Evolutionary conservation across 2,888 invertebrate species (phyloP).

Genomic region (Pyrgus malvae): DNA sequence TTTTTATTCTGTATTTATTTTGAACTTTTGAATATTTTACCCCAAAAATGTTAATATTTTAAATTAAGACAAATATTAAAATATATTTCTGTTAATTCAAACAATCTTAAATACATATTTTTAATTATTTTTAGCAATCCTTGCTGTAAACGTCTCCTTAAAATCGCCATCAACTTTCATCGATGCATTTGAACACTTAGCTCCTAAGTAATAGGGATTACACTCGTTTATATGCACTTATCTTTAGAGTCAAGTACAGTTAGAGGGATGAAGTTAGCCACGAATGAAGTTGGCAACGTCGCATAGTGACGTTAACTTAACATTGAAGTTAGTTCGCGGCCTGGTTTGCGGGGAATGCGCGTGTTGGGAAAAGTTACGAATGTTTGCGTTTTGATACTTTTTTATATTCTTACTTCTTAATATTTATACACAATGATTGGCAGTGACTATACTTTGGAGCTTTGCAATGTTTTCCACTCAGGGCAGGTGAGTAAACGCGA

Average conservation of each 20-base stretch:
- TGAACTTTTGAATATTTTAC: no score
- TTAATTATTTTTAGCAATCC: background rate
- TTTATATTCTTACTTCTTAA: constrained; percentile 38
- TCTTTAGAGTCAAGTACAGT: constrained; percentile 50
- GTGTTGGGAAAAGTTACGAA: constrained; percentile 37
- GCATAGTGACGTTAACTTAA: constrained; percentile 42
- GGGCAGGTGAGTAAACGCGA: constrained; percentile 85
- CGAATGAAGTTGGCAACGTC: constrained; percentile 62
- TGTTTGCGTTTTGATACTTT: constrained; percentile 33
- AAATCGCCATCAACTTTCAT: background rate
- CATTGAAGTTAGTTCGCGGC: constrained; percentile 52
- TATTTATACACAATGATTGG: constrained; percentile 84
- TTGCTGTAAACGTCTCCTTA: constrained; percentile 3
- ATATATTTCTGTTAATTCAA: no score
- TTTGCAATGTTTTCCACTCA: constrained; percentile 94
- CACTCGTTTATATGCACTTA: constrained; percentile 31
- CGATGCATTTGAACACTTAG: background rate
- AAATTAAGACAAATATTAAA: no score
- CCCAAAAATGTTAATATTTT: no score
- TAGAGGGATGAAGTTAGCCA: constrained; percentile 52
- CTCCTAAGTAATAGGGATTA: background rate
- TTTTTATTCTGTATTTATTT: no score
- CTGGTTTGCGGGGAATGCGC: constrained; percentile 41
- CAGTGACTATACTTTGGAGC: constrained; percentile 92
- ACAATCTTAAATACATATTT: background rate